Percentiles rank a stretch among this genome's conserved stretches.
phyloP scores from a whole-genome alignment of 2,888 invertebrate genomes.

The Trichacis sp. region DNA sequence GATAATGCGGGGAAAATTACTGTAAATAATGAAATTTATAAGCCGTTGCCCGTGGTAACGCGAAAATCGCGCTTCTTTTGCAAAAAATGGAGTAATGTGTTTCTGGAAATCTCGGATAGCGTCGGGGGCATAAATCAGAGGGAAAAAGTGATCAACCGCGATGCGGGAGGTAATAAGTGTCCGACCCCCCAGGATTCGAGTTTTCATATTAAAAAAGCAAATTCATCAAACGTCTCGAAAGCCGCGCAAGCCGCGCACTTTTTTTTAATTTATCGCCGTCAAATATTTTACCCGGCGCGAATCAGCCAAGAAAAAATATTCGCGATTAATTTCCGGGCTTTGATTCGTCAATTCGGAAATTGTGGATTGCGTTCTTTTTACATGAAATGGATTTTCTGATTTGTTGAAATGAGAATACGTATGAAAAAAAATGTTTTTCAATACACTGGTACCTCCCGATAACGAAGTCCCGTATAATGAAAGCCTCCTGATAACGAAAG shows the following conservation, averaged over 20 bases:
- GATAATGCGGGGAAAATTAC: background rate
- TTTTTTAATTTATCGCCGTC: constrained; percentile 36
- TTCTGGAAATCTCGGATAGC: background rate
- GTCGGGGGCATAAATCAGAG: constrained; percentile 28
- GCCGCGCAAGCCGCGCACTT: background rate
- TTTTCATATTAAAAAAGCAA: constrained; percentile 31
- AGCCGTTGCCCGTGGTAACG: background rate
- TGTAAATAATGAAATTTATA: background rate
- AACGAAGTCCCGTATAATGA: no score
- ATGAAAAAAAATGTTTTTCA: no score
- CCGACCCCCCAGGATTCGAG: constrained; percentile 7
- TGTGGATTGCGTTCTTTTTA: no score
- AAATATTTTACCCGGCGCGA: constrained; percentile 37
- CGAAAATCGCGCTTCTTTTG: background rate
- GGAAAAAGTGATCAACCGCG: constrained; percentile 31
- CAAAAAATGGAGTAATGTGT: background rate
- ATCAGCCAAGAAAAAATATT: no score
- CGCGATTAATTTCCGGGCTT: no score
- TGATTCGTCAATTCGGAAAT: no score
- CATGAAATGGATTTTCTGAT: no score
- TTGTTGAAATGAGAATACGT: no score
- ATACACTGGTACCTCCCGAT: no score
- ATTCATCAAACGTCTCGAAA: constrained; percentile 25
- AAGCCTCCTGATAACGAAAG: no score
- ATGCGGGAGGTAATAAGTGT: constrained; percentile 32